Evolutionary conservation across 2,888 invertebrate species (phyloP).

Genomic region (Nymphalis c-album): DNA sequence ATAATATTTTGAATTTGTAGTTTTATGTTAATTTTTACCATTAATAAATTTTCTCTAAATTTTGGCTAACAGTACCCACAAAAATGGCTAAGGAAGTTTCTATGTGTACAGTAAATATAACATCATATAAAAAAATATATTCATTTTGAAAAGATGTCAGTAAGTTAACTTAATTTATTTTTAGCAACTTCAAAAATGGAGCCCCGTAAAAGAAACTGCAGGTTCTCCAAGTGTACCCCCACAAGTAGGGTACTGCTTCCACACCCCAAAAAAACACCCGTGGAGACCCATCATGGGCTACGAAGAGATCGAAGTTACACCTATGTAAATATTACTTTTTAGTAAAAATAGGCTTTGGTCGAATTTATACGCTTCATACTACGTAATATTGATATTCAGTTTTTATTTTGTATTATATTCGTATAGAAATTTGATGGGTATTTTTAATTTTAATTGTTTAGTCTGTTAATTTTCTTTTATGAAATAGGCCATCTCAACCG

Average conservation of each 20-base stretch:
- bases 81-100: constrained; percentile 76
- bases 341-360: background rate
- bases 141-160: background rate
- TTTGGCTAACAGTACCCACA: constrained; percentile 32
- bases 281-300: constrained; percentile 91
- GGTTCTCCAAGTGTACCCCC: constrained; percentile 83
- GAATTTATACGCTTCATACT: background rate
- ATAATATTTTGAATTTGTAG: constrained; percentile 46
- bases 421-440: background rate
- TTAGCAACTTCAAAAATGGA: constrained; percentile 90
- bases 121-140: background rate
- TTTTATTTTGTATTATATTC: background rate
- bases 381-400: no score
- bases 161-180: background rate
- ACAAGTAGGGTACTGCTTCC: constrained; percentile 85
- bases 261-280: constrained; percentile 87
- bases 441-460: no score
- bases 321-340: constrained; percentile 76
- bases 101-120: constrained; percentile 70
- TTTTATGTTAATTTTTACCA: constrained; percentile 27
- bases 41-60: constrained; percentile 32
- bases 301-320: constrained; percentile 88
- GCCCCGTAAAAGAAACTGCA: constrained; percentile 84
- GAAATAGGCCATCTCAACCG: constrained; percentile 83
- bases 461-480: no score